Evolutionary conservation across 1,140 invertebrate genomes (phyloP), one percentile per base, ranked within the genome.

Genomic region (silkworm (Bombyx mori)): DNA sequence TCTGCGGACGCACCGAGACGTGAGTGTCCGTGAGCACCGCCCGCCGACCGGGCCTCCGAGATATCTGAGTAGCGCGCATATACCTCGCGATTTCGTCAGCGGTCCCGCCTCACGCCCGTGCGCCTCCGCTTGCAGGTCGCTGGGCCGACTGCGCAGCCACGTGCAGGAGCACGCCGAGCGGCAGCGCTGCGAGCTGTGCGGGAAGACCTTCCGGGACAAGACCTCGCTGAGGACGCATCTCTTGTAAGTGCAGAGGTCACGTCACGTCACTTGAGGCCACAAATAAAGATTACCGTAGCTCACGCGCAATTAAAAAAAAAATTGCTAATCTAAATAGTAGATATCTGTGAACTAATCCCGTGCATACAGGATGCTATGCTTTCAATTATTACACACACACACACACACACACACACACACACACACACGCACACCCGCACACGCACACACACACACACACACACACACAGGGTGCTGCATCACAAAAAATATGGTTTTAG

Each of bases 181-280:
- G 6, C 76, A 73, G 56, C 68, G 73, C 43, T 82, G 79, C 54
- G 74, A 79, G 44, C 58, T 72, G 8, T 78, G 75, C 49, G 71
- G 63, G 7, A 78, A 83, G 54, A 76, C 67, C 0, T 81, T 85
- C 62, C 51, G 68, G 3, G 75, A 82, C 44, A 58, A 61, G 10
- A 65, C 69, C 0, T 77, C 82, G 7, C 61, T 85, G 6, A 52
- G 69, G 35, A 78, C 77, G 2, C 82, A 85, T 56, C 55, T 85
- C 0, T 82, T 81, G 78, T 81, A 10, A 79, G 79, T 55, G 26
- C n/a, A 18, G 12, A 18, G 12, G 6, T 18, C 35, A 35, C 35
- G n/a, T 26, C 1, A 52, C 42, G 22, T 48, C 12, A 22, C 48
- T 49, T 22, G 7, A n/a, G 7, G 7, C 4, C 45, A 47, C 3